These are phyloP conservation scores for Syngnathus floridae DNA, from an alignment of 2,113 vertebrate species.

Conservation along the genomic window DNA sequence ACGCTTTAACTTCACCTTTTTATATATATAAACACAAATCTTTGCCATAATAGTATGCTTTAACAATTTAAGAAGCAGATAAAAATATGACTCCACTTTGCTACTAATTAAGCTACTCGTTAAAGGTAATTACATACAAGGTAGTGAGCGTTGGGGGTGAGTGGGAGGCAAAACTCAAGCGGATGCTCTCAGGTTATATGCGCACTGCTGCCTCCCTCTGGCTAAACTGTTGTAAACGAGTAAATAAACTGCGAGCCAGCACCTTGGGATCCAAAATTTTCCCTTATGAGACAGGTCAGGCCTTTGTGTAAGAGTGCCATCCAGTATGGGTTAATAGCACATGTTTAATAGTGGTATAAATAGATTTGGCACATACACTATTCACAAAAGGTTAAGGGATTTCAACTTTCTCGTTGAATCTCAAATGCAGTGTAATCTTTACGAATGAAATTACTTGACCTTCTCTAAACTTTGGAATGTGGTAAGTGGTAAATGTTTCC, in stretches of 20 bases:
- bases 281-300: not conserved
- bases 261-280: too few species aligned
- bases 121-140: not conserved
- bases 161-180: not conserved
- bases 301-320: too few species aligned
- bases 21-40: not conserved
- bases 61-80: not conserved
- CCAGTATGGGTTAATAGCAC: too few species aligned
- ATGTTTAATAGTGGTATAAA: too few species aligned
- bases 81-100: not conserved
- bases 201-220: constrained; percentile 47
- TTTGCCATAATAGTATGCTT: not conserved
- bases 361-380: too few species aligned
- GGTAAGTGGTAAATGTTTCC: too few species aligned
- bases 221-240: constrained; percentile 11
- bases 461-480: too few species aligned
- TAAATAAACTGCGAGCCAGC: not conserved
- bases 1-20: not conserved
- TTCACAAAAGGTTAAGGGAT: too few species aligned
- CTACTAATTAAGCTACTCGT: not conserved
- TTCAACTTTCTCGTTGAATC: too few species aligned
- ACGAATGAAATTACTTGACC: too few species aligned
- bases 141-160: not conserved
- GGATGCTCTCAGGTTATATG: not conserved
- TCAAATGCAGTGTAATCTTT: too few species aligned